phyloP scores from a whole-genome alignment of 35 echinoderm and acorn worm species.

The Anneissia japonica region DNA sequence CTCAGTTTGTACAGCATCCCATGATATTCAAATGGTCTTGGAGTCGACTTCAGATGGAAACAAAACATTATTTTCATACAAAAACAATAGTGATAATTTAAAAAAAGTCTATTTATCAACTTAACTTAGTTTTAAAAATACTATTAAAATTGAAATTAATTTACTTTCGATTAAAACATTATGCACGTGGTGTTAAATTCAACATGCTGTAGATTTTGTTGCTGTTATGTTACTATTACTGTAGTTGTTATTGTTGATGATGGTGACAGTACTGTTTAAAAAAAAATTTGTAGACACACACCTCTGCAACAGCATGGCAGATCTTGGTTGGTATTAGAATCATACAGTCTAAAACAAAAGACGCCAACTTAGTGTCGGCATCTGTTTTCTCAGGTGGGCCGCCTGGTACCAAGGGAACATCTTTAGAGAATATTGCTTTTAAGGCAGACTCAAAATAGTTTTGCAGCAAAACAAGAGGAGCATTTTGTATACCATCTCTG shows the following conservation, averaged over 20 bases:
- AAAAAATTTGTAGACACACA: background rate
- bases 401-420: background rate
- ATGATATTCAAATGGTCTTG: constrained; percentile 8
- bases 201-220: too few relatives aligned
- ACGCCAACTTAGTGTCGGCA: background rate
- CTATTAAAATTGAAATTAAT: too few relatives aligned
- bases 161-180: too few relatives aligned
- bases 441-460: constrained; percentile 41
- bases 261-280: too few relatives aligned
- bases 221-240: too few relatives aligned
- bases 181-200: too few relatives aligned
- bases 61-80: too few relatives aligned
- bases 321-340: constrained; percentile 15
- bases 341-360: constrained; percentile 13
- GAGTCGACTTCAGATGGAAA: too few relatives aligned
- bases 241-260: too few relatives aligned
- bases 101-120: too few relatives aligned
- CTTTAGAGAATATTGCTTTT: background rate
- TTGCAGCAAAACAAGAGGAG: constrained; percentile 32
- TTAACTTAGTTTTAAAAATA: too few relatives aligned
- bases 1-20: background rate
- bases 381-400: background rate
- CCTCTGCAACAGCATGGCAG: background rate
- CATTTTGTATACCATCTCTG: constrained; percentile 17
- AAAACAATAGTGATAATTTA: too few relatives aligned